These are phyloP conservation scores for Hirtodrosophila duncani DNA, from an alignment of 2,888 invertebrate genomes.

Conservation along the genomic window DNA sequence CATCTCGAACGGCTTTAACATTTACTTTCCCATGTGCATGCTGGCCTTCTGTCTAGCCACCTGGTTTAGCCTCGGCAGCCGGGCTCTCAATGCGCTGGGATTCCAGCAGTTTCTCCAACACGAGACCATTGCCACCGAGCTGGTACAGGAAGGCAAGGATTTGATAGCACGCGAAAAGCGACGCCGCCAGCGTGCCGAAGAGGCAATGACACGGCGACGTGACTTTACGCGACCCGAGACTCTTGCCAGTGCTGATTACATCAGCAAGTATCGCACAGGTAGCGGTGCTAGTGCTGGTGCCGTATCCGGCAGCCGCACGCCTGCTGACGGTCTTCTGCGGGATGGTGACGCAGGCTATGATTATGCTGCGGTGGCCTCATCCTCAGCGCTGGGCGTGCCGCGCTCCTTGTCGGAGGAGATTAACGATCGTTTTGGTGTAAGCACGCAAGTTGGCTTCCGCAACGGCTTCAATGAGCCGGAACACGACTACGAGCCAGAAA, in stretches of 20 bases:
- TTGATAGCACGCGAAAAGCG: constrained; percentile 93
- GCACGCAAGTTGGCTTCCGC: constrained; percentile 80
- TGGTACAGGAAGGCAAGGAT: constrained; percentile 95
- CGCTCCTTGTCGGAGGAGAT: constrained; percentile 80
- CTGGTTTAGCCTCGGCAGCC: constrained; percentile 94
- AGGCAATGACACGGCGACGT: constrained; percentile 84
- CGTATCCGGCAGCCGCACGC: constrained; percentile 46
- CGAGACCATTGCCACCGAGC: constrained; percentile 94
- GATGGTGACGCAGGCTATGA: constrained; percentile 85
- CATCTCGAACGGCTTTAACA: constrained; percentile 98
- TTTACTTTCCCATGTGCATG: constrained; percentile 99
- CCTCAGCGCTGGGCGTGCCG: constrained; percentile 74
- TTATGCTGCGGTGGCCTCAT: constrained; percentile 82
- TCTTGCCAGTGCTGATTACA: constrained; percentile 49
- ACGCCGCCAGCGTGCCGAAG: constrained; percentile 88
- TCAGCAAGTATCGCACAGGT: constrained; percentile 69
- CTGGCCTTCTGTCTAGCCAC: constrained; percentile 95
- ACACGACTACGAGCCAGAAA: constrained; percentile 74
- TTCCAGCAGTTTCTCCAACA: constrained; percentile 98
- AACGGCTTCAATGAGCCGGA: constrained; percentile 48
- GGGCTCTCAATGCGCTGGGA: constrained; percentile 92
- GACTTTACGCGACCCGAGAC: constrained; percentile 63
- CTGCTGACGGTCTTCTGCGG: constrained; percentile 83
- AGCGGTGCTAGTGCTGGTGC: constrained; percentile 26
- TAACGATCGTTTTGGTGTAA: constrained; percentile 83